phyloP scores from a whole-genome alignment of 2,888 invertebrate genomes.

The Monochamus alternatus region DNA sequence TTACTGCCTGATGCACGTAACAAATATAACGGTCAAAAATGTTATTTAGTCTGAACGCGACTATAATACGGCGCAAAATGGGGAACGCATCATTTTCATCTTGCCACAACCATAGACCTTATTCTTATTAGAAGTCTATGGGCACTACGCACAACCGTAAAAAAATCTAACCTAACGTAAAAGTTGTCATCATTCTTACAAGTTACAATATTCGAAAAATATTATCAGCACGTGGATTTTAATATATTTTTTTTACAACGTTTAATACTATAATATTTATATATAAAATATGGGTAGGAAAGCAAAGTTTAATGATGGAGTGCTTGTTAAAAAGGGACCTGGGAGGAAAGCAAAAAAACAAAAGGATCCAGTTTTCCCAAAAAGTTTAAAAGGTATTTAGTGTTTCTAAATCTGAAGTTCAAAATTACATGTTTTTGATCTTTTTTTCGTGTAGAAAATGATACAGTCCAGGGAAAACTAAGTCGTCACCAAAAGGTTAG shows the following conservation, averaged over 20 bases:
- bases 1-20: too few species aligned
- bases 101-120: too few species aligned
- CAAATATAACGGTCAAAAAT: too few species aligned
- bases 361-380: constrained; percentile 82
- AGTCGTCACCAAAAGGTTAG: constrained; percentile 72
- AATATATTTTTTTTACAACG: constrained; percentile 4
- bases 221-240: not conserved
- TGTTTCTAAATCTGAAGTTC: constrained; percentile 8
- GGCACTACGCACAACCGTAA: too few species aligned
- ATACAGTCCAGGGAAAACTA: constrained; percentile 72
- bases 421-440: not conserved
- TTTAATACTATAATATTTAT: constrained; percentile 16
- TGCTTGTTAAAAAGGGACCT: constrained; percentile 84
- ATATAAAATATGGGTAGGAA: constrained; percentile 84
- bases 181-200: too few species aligned
- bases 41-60: too few species aligned
- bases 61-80: too few species aligned
- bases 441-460: constrained; percentile 70
- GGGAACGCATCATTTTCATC: too few species aligned
- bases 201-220: too few species aligned
- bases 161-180: too few species aligned
- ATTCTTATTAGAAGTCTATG: too few species aligned
- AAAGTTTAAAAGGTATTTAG: constrained; percentile 71
- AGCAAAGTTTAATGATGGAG: constrained; percentile 81
- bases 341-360: constrained; percentile 92